Conservation (phyloP, 2,797 vertebrate genomes). For the Podarcis siculus region DNA sequence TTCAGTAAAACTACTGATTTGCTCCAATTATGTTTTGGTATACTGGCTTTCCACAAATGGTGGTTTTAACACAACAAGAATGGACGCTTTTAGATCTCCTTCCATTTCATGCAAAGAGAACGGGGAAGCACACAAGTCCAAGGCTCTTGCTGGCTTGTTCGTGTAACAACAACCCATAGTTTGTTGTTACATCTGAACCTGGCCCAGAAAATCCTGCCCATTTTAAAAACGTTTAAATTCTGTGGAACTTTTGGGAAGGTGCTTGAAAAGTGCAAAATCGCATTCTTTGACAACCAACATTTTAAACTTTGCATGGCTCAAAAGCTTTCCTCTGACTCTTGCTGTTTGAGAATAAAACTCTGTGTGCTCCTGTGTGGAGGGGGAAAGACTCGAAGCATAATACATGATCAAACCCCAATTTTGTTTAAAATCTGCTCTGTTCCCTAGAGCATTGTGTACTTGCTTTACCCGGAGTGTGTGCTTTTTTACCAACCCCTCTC, state of each 20-base stretch:
- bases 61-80: background rate
- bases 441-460: conserved; percentile 56
- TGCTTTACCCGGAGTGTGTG: conserved; percentile 51
- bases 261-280: background rate
- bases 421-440: conserved; percentile 59
- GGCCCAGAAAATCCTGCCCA: background rate
- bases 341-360: no score
- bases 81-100: background rate
- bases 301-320: background rate
- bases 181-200: background rate
- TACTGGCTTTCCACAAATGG: background rate
- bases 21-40: background rate
- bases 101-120: background rate
- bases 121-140: no score
- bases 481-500: conserved; percentile 59
- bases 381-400: background rate
- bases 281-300: background rate
- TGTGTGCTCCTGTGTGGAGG: background rate
- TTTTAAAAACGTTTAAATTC: background rate
- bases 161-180: background rate
- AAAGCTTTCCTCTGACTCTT: background rate
- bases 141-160: background rate
- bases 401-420: background rate
- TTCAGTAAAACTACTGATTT: background rate
- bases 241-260: no score